Base-by-base conservation (phyloP, 2,888 invertebrate species). In the Icerya purchasi region DNA sequence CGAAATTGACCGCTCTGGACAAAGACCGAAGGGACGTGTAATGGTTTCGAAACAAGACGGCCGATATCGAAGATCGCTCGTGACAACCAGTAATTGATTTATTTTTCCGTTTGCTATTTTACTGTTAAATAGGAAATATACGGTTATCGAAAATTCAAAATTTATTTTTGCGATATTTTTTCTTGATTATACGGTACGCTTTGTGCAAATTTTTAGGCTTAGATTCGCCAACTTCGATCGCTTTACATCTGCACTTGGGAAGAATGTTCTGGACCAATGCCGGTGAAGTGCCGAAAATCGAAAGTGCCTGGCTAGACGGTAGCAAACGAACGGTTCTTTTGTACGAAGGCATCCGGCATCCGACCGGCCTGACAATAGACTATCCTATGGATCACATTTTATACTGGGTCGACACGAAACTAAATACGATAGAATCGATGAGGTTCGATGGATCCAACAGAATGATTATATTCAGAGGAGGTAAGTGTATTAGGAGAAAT, bases 251-350 rank as follows among this genome's bases (percentile, higher is more conserved):
- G 0, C 82, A 86, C 65, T 71, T 80, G 62, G 93, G 94, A 1
- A 76, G 81, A 64, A 82, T 96, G 79, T 90, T 86, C 73, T 98
- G 96, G 93, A 81, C 92, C 0, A 94, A 97, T 71, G 84, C 87
- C 0, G 92, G 94, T 3, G 82, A 83, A 0, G 82, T 82, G 2
- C 89, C 92, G 0, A 96, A 93, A 72, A 92, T 98, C 63, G 96
- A 96, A 71, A 80, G 84, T 2, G 81, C 92, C 1, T 96, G 94
- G 91, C 90, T 97, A 92, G 96, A 94, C 69, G 97, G 97, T 0
- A 86, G 84, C 0, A 86, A 89, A 69, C 78, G 93, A 1, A 76
- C 83, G 58, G 81, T 85, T 0, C 71, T 98, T 2, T 83, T 93
- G 5, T 81, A 83, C 0, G 88, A 88, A 62, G 79, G 80, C 62